Evolutionary conservation across 2,797 vertebrate species (phyloP).

Genomic region (Ctenopoma multispine): DNA sequence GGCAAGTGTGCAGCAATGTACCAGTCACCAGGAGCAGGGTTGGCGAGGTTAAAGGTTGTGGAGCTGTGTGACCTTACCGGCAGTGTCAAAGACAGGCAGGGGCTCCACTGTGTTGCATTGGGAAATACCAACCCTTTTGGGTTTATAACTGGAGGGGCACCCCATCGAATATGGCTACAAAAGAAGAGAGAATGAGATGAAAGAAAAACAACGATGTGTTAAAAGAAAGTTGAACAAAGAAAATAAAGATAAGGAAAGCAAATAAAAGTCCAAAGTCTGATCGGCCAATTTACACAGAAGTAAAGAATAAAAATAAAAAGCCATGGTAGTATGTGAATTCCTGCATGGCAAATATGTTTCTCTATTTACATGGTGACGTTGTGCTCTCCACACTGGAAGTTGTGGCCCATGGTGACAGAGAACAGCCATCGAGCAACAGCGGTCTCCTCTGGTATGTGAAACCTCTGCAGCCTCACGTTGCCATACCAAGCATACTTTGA

Average conservation of each 20-base stretch:
- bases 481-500: constrained; percentile 94
- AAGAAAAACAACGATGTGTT: not conserved
- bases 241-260: not conserved
- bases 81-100: constrained; percentile 84
- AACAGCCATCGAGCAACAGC: constrained; percentile 91
- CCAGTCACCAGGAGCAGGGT: constrained; percentile 91
- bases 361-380: constrained; percentile 88
- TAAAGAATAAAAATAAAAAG: not conserved
- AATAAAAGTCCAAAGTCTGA: fast-evolving
- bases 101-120: constrained; percentile 78
- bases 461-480: constrained; percentile 90
- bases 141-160: constrained; percentile 94
- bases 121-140: constrained; percentile 87
- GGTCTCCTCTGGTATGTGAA: constrained; percentile 89
- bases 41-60: constrained; percentile 87
- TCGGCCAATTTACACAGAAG: not conserved
- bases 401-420: constrained; percentile 82
- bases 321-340: not conserved
- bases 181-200: not conserved
- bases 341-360: constrained; percentile 47
- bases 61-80: constrained; percentile 81
- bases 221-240: not conserved
- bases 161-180: constrained; percentile 90
- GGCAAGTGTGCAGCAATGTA: constrained; percentile 93
- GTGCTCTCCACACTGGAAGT: constrained; percentile 82